A percentile compares a stretch with the other conserved stretches of the same genome.
Evolutionary conservation across 92 coral and sea anemone genomes (phyloP).

Genomic region (Pocillopora meandrina): DNA sequence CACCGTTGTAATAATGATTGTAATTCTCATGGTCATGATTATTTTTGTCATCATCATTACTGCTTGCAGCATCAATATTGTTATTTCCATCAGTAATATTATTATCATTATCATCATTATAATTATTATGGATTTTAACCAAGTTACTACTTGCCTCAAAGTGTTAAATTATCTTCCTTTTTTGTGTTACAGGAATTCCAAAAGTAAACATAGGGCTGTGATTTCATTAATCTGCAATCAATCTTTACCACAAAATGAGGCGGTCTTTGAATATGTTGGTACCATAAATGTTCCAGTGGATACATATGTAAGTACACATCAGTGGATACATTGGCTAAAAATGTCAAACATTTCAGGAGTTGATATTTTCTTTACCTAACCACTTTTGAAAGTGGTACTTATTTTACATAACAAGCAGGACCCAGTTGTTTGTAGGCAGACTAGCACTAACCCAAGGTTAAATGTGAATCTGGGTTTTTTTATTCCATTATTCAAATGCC

Average conservation of each 20-base stretch:
- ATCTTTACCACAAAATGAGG: constrained; percentile 46
- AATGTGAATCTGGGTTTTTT: no score
- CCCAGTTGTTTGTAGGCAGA: no score
- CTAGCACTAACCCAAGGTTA: no score
- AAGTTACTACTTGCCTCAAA: background rate
- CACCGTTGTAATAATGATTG: no score
- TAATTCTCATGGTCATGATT: no score
- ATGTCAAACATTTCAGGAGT: background rate
- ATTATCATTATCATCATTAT: no score
- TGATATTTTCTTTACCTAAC: background rate
- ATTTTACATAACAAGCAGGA: no score
- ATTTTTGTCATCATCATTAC: no score
- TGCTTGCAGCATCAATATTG: no score
- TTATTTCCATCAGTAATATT: no score
- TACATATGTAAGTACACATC: constrained; percentile 54
- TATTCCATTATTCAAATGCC: no score
- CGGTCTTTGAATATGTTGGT: constrained; percentile 45
- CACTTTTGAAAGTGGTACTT: background rate
- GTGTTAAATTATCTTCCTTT: background rate
- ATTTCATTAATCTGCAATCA: constrained; percentile 75
- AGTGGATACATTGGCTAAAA: background rate
- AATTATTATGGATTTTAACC: background rate
- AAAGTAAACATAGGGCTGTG: constrained; percentile 19
- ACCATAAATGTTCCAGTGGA: background rate
- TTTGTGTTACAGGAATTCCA: background rate